A percentile compares a stretch with the other conserved stretches of the same genome.
These are phyloP conservation scores for Petrocephalus microphthalmus DNA, from an alignment of 2,113 vertebrate species.

Conservation along the genomic window DNA sequence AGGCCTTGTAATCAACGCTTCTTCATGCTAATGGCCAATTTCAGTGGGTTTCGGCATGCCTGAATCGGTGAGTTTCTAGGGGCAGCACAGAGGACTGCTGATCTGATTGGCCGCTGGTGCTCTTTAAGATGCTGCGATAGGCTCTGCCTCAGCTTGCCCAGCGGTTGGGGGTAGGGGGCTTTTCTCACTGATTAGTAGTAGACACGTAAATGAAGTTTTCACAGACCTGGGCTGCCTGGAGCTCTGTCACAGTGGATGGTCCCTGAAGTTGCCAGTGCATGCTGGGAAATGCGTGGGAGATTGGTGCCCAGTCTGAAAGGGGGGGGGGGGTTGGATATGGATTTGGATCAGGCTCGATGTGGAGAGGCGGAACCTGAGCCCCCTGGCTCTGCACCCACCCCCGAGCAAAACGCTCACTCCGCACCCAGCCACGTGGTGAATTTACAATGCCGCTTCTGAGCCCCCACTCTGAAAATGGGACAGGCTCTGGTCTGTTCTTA, in stretches of 20 bases:
- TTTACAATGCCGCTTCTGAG: neutral
- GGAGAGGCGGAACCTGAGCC: neutral
- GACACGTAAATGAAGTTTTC: neutral
- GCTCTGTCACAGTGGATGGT: neutral
- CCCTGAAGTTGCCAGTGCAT: neutral
- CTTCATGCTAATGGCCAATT: neutral
- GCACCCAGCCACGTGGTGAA: neutral
- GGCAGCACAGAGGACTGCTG: neutral
- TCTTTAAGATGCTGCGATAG: neutral
- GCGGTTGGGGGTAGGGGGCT: neutral
- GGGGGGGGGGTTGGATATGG: neutral
- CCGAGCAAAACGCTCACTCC: neutral
- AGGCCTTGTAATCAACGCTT: neutral
- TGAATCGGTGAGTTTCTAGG: neutral
- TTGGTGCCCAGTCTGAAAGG: neutral
- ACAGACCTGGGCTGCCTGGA: neutral
- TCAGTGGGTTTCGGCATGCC: neutral
- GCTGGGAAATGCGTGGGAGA: neutral
- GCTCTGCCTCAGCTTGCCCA: neutral
- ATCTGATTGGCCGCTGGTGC: neutral
- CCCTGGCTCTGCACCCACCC: neutral
- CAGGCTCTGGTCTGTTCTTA: constrained; percentile 26
- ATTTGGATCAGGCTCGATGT: neutral
- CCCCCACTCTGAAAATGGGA: constrained; percentile 15
- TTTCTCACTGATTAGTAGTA: neutral